Evolutionary conservation across 2,113 vertebrate genomes (phyloP).

Genomic region (Prolemur simus): DNA sequence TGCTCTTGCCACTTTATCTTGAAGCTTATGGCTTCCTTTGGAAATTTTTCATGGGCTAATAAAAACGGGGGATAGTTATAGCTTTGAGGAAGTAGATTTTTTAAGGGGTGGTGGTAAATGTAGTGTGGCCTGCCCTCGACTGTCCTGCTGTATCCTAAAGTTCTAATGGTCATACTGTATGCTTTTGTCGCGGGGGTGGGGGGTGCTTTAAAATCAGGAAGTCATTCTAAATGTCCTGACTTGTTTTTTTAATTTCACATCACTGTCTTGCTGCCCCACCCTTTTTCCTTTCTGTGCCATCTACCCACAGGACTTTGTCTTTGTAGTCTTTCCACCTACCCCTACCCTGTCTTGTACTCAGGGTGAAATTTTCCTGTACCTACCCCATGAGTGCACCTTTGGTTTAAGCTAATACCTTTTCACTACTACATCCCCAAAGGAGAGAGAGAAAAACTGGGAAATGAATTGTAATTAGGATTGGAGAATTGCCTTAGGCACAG

Average conservation of each 20-base stretch:
- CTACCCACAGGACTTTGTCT: background rate
- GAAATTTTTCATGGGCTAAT: background rate
- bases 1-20: background rate
- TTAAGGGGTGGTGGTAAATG: background rate
- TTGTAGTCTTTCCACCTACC: background rate
- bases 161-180: background rate
- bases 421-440: background rate
- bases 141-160: background rate
- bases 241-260: background rate
- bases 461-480: background rate
- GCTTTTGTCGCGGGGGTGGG: background rate
- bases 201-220: background rate
- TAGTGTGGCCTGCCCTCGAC: background rate
- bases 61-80: background rate
- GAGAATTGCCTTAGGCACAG: background rate
- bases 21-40: background rate
- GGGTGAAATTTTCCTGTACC: background rate
- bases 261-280: background rate
- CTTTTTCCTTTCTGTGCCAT: background rate
- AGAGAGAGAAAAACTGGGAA: background rate
- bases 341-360: background rate
- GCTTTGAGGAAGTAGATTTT: background rate
- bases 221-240: background rate
- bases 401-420: background rate
- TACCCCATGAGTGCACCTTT: background rate